phyloP scores from a whole-genome alignment of 2,113 vertebrate species.

The Laticauda laticaudata region DNA sequence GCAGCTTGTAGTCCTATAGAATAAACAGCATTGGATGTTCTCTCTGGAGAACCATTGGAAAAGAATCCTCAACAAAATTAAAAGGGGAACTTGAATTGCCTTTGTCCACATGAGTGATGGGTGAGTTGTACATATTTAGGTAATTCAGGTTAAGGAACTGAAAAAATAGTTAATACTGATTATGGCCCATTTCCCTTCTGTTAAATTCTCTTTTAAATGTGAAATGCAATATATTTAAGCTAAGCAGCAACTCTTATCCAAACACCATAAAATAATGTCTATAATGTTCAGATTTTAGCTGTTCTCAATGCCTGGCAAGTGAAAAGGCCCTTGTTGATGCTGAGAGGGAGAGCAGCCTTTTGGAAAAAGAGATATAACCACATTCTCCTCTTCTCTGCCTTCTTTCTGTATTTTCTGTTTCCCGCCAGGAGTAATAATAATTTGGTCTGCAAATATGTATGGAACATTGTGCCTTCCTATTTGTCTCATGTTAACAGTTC shows the following conservation, averaged over 20 bases:
- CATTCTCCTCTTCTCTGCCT: background rate
- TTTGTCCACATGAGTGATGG: background rate
- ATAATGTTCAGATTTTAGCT: background rate
- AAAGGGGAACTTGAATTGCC: background rate
- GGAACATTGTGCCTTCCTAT: constrained; percentile 5
- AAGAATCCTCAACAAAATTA: background rate
- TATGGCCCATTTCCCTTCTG: constrained; percentile 7
- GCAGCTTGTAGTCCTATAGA: background rate
- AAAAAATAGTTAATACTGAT: constrained; percentile 1
- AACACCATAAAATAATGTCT: constrained; percentile 26
- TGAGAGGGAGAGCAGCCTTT: accelerated
- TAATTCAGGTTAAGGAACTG: background rate
- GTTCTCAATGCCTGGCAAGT: background rate
- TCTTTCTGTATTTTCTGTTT: background rate
- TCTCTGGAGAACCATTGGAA: background rate
- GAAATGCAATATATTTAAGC: constrained; percentile 37
- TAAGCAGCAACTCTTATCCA: constrained; percentile 33
- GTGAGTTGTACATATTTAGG: background rate
- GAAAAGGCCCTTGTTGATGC: background rate
- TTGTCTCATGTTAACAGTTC: constrained; percentile 10
- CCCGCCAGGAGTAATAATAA: constrained; percentile 4
- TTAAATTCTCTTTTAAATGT: constrained; percentile 27
- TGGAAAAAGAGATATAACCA: background rate
- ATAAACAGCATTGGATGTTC: background rate
- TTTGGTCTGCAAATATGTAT: background rate